Base-by-base conservation (phyloP, 1,140 invertebrate species). In the Zaprionus camerounensis region DNA sequence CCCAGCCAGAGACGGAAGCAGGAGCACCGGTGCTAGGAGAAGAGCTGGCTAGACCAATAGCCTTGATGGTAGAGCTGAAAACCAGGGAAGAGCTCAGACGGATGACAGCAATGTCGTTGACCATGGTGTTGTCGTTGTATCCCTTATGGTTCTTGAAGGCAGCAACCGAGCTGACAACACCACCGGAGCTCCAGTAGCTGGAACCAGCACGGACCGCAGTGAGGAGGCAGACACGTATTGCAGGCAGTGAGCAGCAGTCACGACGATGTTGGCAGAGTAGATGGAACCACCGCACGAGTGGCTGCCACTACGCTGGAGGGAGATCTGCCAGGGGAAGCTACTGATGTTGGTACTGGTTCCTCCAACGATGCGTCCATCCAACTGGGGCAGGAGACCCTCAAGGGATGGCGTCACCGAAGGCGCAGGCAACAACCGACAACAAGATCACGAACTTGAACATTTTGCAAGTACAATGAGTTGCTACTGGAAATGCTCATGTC, bases 241-340 rank as follows among this genome's bases (percentile, higher is more conserved):
- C 57, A 95, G 92, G 75, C 95, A 95, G 84, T 95, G 94, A 12
- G 94, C 94, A 20, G 94, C 94, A 3, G 94, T 95, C n/a, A 95
- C 71, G 6, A 95, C 93, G 31, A 94, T 93, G 4, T 91, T 85
- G 5, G 90, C 67, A 0, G 92, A 93, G 59, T 95, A 93, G 20
- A 95, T 76, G 0, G 94, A 93, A 0, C 94, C 94, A 3, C 94
- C 94, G 80, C 94, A 94, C 69, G 94, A 94, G 81, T 95, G 94
- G 72, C 82, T 79, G 0, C 92, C 91, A 0, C 82, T 90, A 55
- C 87, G 93, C 71, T 92, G 82, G 3, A 95, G 72, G 7, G 94
- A 94, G 55, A 93, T 91, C 92, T 94, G 93, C 83, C 94, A 95
- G 51, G 94, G 94, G 80, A 94, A 95, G 62, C 93, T 81, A 51